phyloP scores from a whole-genome alignment of 2,888 invertebrate species.

The Ochropleura plecta region DNA sequence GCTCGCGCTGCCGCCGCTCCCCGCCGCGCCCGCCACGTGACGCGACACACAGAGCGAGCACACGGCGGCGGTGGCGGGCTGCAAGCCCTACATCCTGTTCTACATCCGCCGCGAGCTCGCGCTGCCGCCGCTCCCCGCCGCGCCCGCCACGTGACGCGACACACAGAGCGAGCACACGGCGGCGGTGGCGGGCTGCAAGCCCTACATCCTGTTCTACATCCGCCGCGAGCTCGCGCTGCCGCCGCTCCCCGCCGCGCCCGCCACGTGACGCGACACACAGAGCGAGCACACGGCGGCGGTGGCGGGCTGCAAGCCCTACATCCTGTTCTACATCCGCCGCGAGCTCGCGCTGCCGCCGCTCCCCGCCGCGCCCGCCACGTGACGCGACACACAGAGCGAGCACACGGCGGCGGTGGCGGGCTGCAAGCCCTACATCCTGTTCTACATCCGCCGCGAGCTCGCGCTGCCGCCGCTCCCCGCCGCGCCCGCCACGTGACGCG shows the following conservation, averaged over 20 bases:
- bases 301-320: slow-evolving; percentile 95
- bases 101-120: background rate
- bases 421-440: slow-evolving; percentile 8
- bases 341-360: slow-evolving; percentile 84
- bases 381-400: slow-evolving; percentile 18
- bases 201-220: background rate
- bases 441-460: background rate
- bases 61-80: slow-evolving; percentile 52
- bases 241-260: background rate
- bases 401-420: slow-evolving; percentile 51
- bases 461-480: slow-evolving; percentile 1
- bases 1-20: slow-evolving; percentile 74
- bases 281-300: slow-evolving; percentile 90
- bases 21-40: slow-evolving; percentile 42
- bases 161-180: slow-evolving; percentile 50
- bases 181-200: slow-evolving; percentile 22
- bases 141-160: background rate
- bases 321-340: slow-evolving; percentile 95
- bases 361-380: slow-evolving; percentile 32
- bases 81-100: slow-evolving; percentile 13
- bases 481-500: background rate
- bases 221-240: background rate
- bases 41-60: slow-evolving; percentile 7
- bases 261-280: background rate
- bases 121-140: slow-evolving; percentile 2